Conservation (phyloP, 2,888 invertebrate species). For the Brachyptera putata region DNA sequence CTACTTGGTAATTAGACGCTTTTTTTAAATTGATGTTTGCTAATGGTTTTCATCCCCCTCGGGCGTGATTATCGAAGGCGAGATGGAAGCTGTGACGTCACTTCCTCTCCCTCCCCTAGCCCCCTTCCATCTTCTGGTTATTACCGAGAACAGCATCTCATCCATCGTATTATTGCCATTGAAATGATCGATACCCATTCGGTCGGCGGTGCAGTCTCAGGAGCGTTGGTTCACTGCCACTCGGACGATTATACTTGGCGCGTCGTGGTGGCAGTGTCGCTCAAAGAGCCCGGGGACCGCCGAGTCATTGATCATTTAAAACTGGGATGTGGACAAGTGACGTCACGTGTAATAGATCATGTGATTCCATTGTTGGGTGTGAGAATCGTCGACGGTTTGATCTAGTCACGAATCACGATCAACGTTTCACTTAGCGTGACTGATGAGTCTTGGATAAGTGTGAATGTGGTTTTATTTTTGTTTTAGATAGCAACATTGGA, state of each 20-base stretch:
- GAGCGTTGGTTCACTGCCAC: background rate
- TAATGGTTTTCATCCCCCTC: background rate
- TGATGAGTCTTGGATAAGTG: too few species aligned
- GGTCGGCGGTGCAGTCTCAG: background rate
- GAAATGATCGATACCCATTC: slow-evolving; percentile 16
- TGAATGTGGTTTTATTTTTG: too few species aligned
- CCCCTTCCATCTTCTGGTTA: slow-evolving; percentile 4
- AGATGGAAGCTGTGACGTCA: too few species aligned
- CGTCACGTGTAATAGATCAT: slow-evolving; percentile 15
- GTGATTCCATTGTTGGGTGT: background rate
- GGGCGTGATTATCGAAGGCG: slow-evolving; percentile 6
- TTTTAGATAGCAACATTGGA: too few species aligned
- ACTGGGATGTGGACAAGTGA: background rate
- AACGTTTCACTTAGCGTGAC: too few species aligned
- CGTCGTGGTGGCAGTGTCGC: background rate
- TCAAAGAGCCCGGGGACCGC: slow-evolving; percentile 10
- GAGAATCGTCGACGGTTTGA: background rate
- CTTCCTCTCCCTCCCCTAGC: background rate
- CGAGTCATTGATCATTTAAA: slow-evolving; percentile 18
- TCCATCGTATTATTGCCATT: background rate
- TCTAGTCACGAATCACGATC: too few species aligned
- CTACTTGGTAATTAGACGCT: background rate
- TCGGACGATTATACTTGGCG: background rate
- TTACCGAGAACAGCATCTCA: background rate
- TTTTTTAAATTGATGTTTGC: background rate